Percentiles rank a stretch among this genome's conserved stretches.
phyloP scores from a whole-genome alignment of 2,888 invertebrate species.

The Stictocephala bisonia region DNA sequence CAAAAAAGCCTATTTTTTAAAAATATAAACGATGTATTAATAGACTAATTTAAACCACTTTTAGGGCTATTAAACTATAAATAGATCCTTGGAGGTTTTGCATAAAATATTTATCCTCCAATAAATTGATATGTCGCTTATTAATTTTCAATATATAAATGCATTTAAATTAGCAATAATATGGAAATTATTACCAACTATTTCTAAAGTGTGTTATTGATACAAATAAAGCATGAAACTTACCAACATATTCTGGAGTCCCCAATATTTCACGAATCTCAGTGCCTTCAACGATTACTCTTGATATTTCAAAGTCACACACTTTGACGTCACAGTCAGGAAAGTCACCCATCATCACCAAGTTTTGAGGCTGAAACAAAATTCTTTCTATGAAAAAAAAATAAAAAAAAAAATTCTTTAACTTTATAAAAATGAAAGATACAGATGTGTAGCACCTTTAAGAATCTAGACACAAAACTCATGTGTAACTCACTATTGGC shows the following conservation, averaged over 20 bases:
- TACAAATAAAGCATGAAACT: slow-evolving; percentile 63
- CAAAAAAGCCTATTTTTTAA: too few species aligned
- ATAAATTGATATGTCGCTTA: not conserved
- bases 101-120: too few species aligned
- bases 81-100: too few species aligned
- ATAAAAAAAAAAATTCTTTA: too few species aligned
- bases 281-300: slow-evolving; percentile 89
- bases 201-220: not conserved
- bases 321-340: slow-evolving; percentile 85
- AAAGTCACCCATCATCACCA: slow-evolving; percentile 83
- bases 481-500: too few species aligned
- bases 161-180: not conserved
- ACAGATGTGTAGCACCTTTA: too few species aligned
- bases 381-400: too few species aligned
- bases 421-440: too few species aligned
- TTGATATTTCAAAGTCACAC: slow-evolving; percentile 95
- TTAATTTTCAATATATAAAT: not conserved
- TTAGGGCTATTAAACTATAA: too few species aligned
- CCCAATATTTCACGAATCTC: slow-evolving; percentile 96
- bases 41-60: too few species aligned
- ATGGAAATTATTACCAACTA: not conserved
- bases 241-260: slow-evolving; percentile 94
- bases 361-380: slow-evolving; percentile 86
- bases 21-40: too few species aligned
- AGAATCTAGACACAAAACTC: too few species aligned